Base-by-base conservation (phyloP, 2,888 invertebrate genomes). In the Synanthedon myopaeformis region DNA sequence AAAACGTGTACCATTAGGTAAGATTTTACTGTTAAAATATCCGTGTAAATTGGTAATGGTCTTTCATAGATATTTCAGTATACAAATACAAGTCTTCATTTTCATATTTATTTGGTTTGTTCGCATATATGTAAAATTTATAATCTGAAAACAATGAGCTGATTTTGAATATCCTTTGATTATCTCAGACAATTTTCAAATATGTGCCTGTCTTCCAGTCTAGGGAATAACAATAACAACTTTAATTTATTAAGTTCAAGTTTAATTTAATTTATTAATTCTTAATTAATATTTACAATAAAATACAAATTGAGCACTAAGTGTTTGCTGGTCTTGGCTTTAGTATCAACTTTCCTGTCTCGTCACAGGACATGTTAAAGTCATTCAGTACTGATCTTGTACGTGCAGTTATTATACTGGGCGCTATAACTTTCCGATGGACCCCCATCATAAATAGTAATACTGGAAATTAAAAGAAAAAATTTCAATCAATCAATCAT, bases 281-380 rank as follows among this genome's bases (percentile, higher is more conserved):
- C 74, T 77, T 80, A 82, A 66, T 59, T 70, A 73, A 74, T 66
- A 78, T 71, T 66, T 74, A 77, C 72, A 76, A 49, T 60, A 56
- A 54, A 54, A 52, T 53, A 52, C 35, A 59, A 60, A 13, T 45
- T 61, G 70, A 66, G 52, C 51, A 23, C 55, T 61, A 72, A 55
- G 62, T 80, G 61, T 82, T 83, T 54, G 87, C 81, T 0, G 96
- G 96, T 56, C 96, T 84, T 1, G 97, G 98, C 77, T 96, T 96
- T 42, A 98, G 87, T 67, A 98, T 98, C 52, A 98, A 89, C 83
- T 97, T 97, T 55, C 98, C 98, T 41, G 96, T 96, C 74, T 98
- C 97, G 74, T 98, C 98, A 81, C 98, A 98, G 23, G 97, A 97
- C 97, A 98, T 98, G 81, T 98, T 98, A 80, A 97, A 98, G 82